Evolutionary conservation across 2,113 vertebrate genomes (phyloP).

Genomic region (Stercorarius parasiticus): DNA sequence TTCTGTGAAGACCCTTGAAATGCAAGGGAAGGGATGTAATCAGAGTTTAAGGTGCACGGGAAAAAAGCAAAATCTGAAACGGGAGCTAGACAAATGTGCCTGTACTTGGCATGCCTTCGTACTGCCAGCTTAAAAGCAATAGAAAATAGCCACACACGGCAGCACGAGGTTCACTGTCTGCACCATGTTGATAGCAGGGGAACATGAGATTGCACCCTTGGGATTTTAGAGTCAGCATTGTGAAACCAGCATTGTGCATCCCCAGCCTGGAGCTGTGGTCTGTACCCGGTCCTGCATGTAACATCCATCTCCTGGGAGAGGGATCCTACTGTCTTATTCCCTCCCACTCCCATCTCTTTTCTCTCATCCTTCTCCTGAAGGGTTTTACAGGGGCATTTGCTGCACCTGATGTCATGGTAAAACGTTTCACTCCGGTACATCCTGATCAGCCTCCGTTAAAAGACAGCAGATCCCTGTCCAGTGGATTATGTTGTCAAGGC

Average conservation of each 20-base stretch:
- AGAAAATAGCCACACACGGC: background rate
- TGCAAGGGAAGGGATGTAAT: background rate
- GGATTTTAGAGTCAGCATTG: background rate
- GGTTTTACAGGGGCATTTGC: background rate
- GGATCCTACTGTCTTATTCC: background rate
- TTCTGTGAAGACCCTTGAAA: background rate
- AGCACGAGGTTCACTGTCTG: rapidly evolving
- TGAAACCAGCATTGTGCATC: background rate
- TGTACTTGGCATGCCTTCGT: background rate
- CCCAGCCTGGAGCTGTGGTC: background rate
- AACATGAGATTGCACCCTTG: background rate
- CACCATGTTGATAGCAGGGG: rapidly evolving
- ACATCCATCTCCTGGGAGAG: background rate
- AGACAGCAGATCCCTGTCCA: background rate
- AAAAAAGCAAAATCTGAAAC: background rate
- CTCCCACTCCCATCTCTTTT: background rate
- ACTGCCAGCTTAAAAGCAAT: background rate
- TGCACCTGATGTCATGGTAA: background rate
- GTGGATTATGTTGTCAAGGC: background rate
- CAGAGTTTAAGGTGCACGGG: background rate
- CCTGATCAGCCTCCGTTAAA: background rate
- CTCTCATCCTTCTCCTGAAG: background rate
- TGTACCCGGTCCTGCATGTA: background rate
- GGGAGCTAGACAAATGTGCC: background rate
- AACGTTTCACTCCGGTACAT: background rate